Percentiles rank a stretch among this genome's conserved stretches.
Conservation (phyloP, 2,888 invertebrate genomes). For the Meiosimyza platycephala region DNA sequence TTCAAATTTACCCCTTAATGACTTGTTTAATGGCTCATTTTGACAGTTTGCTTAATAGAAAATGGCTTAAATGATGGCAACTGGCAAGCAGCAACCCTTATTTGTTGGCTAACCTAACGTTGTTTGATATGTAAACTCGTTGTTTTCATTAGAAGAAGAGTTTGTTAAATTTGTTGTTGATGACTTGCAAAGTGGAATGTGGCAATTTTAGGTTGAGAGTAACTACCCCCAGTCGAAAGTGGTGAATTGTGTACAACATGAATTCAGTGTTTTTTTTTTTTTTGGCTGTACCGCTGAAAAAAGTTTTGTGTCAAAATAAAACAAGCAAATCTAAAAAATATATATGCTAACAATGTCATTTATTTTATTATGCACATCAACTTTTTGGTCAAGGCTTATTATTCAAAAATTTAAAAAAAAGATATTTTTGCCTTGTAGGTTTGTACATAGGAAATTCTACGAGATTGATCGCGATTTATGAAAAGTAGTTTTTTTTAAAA, state of each 20-base stretch:
- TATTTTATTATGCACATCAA: no score
- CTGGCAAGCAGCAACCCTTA: slow-evolving; percentile 18
- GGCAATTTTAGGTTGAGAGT: not conserved
- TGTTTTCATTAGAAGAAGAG: slow-evolving; percentile 11
- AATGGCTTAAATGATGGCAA: slow-evolving; percentile 51
- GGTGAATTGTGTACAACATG: slow-evolving; percentile 12
- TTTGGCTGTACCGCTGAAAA: no score
- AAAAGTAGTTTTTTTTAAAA: no score
- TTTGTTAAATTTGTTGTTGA: slow-evolving; percentile 1
- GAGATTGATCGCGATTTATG: no score
- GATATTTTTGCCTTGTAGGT: no score
- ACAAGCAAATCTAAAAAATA: no score
- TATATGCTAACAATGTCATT: no score
- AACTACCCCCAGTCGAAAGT: not conserved
- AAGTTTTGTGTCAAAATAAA: no score
- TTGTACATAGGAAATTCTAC: no score
- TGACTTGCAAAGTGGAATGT: slow-evolving; percentile 18
- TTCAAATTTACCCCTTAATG: slow-evolving; percentile 44
- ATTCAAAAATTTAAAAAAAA: no score
- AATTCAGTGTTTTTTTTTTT: not conserved
- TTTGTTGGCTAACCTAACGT: not conserved
- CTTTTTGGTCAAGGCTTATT: no score
- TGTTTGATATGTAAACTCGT: slow-evolving; percentile 1
- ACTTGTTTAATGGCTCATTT: slow-evolving; percentile 52
- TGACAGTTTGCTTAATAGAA: slow-evolving; percentile 51